Evolutionary conservation across 2,113 vertebrate genomes (phyloP), one percentile per base, ranked within the genome.

Genomic region (Halcyon malimbica): DNA sequence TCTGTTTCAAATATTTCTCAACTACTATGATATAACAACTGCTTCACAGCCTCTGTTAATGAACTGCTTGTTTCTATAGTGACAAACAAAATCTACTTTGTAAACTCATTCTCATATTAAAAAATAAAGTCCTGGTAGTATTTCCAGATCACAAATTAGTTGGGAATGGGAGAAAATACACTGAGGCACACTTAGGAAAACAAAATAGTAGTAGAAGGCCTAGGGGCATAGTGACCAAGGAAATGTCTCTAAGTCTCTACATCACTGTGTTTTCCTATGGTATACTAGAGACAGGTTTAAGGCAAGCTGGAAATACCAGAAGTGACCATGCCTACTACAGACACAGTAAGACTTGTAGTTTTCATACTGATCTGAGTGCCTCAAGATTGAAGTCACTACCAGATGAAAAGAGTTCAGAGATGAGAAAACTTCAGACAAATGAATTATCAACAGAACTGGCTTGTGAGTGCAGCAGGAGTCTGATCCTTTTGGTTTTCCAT

Each of bases 1-100:
- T 84, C 63, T 69, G 48, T 86, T 94, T 94, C 17, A 3, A 93
- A 71, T 90, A 91, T 96, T 93, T 96, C 81, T 89, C 79, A 95
- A 60, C 39, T 80, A 68, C 57, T 95, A 69, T 76, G 64, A 95
- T 95, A 89, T 89, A 94, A 78, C 46, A 81, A 77, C 25, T 67
- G 62, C 54, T 87, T 73, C 68, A 73, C 18, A 79, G 11, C 25
- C 16, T 51, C 44, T 50, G 6, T 77, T 82, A 87, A 94, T 81
- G 31, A 63, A 69, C 37, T 78, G 15, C 19, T 92, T 89, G 48
- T 85, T 96, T 85, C 77, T 83, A 39, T 65, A 96, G 53, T 10
- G 74, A 89, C 50, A 81, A 93, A 84, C 5, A 83, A 69, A 94
- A 69, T 89, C 35, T 85, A 64, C 67, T 77, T 65, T 64, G 13